These are phyloP conservation scores for Motacilla alba DNA, from an alignment of 2,113 vertebrate species.

Conservation along the genomic window DNA sequence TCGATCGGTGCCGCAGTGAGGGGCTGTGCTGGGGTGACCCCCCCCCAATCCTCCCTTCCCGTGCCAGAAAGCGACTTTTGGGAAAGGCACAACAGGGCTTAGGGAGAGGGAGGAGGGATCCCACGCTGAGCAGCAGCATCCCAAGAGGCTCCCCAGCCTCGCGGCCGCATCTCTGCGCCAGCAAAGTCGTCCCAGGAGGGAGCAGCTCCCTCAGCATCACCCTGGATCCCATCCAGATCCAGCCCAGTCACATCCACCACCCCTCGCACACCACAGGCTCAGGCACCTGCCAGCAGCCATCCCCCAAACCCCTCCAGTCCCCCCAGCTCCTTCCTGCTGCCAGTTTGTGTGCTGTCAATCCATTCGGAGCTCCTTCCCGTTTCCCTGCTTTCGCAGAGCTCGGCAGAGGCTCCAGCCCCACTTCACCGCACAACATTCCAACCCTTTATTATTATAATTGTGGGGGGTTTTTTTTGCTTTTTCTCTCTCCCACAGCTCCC, in stretches of 20 bases:
- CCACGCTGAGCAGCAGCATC: background rate
- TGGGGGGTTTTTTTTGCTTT: background rate
- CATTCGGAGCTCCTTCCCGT: background rate
- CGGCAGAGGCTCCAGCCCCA: background rate
- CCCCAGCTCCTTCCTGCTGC: background rate
- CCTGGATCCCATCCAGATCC: background rate
- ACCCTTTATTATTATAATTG: background rate
- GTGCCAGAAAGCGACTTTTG: background rate
- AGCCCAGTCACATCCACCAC: accelerated
- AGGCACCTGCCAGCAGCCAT: accelerated
- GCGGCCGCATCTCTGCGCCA: background rate
- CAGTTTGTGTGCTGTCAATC: background rate
- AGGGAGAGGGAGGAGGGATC: background rate
- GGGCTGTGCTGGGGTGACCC: background rate
- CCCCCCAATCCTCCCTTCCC: background rate
- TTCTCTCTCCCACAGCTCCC: background rate
- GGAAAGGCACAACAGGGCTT: background rate
- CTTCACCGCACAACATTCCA: background rate
- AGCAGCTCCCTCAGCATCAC: background rate
- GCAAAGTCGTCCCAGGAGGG: background rate
- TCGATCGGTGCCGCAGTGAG: background rate
- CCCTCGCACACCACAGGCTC: background rate
- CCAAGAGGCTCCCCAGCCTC: background rate
- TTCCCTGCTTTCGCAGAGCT: background rate
- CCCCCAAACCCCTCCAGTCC: background rate